Evolutionary conservation across 1,140 invertebrate species (phyloP).

Genomic region (Euwallacea fornicatus): DNA sequence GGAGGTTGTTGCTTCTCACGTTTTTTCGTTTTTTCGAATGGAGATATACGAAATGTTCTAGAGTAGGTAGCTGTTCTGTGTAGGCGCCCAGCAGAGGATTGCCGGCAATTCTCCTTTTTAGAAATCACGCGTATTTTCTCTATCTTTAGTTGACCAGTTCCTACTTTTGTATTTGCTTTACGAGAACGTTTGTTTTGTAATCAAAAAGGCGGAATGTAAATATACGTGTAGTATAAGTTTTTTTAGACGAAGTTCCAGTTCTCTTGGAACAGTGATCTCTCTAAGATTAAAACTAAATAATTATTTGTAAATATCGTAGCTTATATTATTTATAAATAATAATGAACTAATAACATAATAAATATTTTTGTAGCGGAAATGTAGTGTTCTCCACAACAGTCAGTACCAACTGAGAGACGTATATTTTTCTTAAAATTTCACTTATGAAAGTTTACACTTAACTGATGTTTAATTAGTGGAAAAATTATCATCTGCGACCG

Average conservation of each 20-base stretch:
- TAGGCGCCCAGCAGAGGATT: constrained; percentile 4
- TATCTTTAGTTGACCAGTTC: constrained; percentile 39
- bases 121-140: neutral
- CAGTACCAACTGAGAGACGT: constrained; percentile 35
- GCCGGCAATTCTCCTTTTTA: constrained; percentile 13
- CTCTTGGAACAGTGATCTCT: constrained; percentile 42
- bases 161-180: constrained; percentile 39
- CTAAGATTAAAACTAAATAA: constrained; percentile 38
- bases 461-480: constrained; percentile 9
- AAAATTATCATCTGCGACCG: neutral
- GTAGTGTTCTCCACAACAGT: constrained; percentile 37
- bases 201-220: constrained; percentile 38
- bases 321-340: constrained; percentile 44
- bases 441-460: constrained; percentile 32
- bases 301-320: constrained; percentile 43
- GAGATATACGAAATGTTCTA: no score
- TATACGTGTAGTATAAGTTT: constrained; percentile 38
- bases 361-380: constrained; percentile 40
- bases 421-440: constrained; percentile 41
- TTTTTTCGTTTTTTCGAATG: neutral
- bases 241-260: constrained; percentile 35
- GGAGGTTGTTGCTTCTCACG: constrained; percentile 9
- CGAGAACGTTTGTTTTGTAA: constrained; percentile 23
- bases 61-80: no score
- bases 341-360: constrained; percentile 23